Percentiles rank a stretch among this genome's conserved stretches.
These are phyloP conservation scores for Monochamus alternatus DNA, from an alignment of 2,888 invertebrate genomes.

Conservation along the genomic window DNA sequence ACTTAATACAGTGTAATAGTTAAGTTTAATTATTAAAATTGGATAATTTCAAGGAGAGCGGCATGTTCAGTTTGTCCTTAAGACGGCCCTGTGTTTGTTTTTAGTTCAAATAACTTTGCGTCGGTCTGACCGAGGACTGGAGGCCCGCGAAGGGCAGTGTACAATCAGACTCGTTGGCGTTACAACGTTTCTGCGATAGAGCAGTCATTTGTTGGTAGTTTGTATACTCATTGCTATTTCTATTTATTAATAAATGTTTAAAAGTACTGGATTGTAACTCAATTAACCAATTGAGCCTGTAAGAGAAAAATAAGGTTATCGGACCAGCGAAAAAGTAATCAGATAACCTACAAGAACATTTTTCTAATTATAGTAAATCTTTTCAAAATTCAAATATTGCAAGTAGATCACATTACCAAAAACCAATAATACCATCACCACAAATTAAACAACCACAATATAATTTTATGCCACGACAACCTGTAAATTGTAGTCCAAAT, in stretches of 20 bases:
- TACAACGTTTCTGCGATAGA: neutral
- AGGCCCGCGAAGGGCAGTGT: no score
- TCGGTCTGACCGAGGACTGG: neutral
- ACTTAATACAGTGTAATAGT: neutral
- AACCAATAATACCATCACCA: no score
- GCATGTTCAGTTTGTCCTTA: neutral
- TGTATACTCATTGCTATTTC: neutral
- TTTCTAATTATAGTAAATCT: no score
- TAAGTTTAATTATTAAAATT: neutral
- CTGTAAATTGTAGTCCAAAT: no score
- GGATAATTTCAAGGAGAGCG: neutral
- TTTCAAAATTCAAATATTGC: no score
- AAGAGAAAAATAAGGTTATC: neutral
- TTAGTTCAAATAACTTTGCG: neutral
- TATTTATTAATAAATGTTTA: neutral
- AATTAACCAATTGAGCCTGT: neutral
- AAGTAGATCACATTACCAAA: no score
- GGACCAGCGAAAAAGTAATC: neutral
- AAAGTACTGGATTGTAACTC: neutral
- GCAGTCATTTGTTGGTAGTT: neutral
- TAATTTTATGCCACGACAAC: no score
- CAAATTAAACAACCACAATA: no score
- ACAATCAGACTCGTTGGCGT: neutral
- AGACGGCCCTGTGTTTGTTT: neutral
- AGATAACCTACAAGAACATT: neutral